Evolutionary conservation across 2,113 vertebrate species (phyloP).

Genomic region (Scatophagus argus): DNA sequence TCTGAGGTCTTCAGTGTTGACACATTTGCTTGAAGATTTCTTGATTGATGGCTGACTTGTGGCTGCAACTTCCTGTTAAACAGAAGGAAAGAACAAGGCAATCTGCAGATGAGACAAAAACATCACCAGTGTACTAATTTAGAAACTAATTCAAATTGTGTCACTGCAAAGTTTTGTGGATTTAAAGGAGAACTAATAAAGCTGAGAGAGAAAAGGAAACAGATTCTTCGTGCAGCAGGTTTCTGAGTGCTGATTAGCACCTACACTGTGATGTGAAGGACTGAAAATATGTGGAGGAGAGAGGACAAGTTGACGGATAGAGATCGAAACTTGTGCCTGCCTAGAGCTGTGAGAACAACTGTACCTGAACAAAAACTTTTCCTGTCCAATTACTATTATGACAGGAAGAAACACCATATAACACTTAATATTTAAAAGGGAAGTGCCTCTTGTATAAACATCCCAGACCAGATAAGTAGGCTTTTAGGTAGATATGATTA

Average conservation of each 20-base stretch:
- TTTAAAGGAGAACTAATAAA: background rate
- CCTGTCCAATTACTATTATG: background rate
- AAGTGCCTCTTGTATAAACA: background rate
- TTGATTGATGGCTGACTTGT: constrained; percentile 67
- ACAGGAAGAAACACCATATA: background rate
- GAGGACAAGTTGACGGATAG: too few species aligned
- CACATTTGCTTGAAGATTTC: constrained; percentile 67
- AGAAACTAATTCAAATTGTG: background rate
- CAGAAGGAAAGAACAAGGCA: constrained; percentile 26
- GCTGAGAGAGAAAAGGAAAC: background rate
- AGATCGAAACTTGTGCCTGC: background rate
- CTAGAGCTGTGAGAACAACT: background rate
- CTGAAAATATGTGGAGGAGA: background rate
- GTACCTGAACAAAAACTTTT: background rate
- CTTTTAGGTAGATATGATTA: background rate
- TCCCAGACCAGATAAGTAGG: background rate
- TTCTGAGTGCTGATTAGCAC: constrained; percentile 18
- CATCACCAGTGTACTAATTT: background rate
- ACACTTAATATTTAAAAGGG: background rate
- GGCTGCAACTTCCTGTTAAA: constrained; percentile 81
- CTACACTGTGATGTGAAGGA: background rate
- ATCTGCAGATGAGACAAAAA: background rate
- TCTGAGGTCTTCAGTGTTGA: constrained; percentile 70
- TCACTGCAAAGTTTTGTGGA: background rate
- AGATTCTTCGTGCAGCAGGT: constrained; percentile 10